phyloP scores from a whole-genome alignment of 2,888 invertebrate genomes.

The Aleiodes leptofemur region DNA sequence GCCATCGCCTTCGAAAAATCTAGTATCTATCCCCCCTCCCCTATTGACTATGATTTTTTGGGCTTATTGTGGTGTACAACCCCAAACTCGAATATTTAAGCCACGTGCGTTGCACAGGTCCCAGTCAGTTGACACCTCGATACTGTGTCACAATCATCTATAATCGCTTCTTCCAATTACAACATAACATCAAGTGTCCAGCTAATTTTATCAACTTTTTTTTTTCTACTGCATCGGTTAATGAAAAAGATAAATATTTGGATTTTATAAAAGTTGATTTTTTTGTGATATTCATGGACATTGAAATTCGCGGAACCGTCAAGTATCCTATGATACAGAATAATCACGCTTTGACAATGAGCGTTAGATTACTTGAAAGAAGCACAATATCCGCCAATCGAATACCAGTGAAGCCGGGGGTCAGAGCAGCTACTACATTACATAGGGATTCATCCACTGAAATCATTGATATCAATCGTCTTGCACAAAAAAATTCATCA shows the following conservation, averaged over 20 bases:
- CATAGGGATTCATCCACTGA: constrained; percentile 61
- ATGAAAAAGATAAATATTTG: neutral
- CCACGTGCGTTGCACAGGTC: constrained; percentile 58
- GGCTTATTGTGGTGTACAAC: constrained; percentile 37
- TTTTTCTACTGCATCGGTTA: neutral
- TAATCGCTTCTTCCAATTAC: neutral
- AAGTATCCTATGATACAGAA: constrained; percentile 60
- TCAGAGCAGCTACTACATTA: constrained; percentile 62
- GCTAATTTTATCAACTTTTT: neutral
- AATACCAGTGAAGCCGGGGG: constrained; percentile 43
- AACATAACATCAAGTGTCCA: neutral
- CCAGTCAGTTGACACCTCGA: constrained; percentile 62
- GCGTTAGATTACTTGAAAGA: constrained; percentile 54
- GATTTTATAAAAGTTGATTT: neutral
- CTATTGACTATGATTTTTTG: constrained; percentile 40
- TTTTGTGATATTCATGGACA: constrained; percentile 49
- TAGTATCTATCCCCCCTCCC: constrained; percentile 11
- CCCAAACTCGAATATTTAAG: constrained; percentile 62
- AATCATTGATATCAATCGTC: constrained; percentile 61
- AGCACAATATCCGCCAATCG: constrained; percentile 42
- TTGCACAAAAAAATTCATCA: constrained; percentile 57
- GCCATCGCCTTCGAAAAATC: constrained; percentile 35
- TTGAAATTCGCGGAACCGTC: constrained; percentile 49
- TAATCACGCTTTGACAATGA: constrained; percentile 55
- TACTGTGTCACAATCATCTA: constrained; percentile 48